These are phyloP conservation scores for Drosophila meridiana DNA, from an alignment of 2,888 invertebrate genomes.

Conservation along the genomic window DNA sequence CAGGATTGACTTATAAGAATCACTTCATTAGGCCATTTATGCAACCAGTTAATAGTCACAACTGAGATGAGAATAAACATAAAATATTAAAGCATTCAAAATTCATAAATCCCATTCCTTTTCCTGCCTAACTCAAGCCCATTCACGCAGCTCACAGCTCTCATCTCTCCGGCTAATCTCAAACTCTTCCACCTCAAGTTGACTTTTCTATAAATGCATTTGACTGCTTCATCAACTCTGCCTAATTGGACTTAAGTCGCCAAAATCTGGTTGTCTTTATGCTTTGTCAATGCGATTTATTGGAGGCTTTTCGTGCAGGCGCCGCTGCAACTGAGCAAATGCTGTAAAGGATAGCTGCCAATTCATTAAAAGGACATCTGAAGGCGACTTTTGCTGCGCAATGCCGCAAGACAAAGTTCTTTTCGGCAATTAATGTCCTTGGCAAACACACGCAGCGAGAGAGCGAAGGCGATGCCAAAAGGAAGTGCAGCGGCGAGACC, in stretches of 20 bases:
- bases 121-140: too few species aligned
- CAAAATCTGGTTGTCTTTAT: conserved; percentile 8
- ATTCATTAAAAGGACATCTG: conserved; percentile 60
- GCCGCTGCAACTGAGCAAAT: conserved; percentile 41
- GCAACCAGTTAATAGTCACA: neutral
- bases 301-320: conserved; percentile 25
- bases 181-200: neutral
- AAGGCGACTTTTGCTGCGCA: conserved; percentile 11
- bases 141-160: neutral
- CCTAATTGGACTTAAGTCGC: conserved; percentile 15
- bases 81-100: neutral
- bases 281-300: conserved; percentile 33
- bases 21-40: neutral
- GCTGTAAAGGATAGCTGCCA: conserved; percentile 49
- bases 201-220: neutral
- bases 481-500: conserved; percentile 18
- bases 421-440: conserved; percentile 66
- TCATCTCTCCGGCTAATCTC: neutral
- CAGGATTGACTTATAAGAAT: too few species aligned
- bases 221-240: neutral
- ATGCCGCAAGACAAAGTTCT: conserved; percentile 45
- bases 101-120: neutral
- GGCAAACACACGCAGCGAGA: conserved; percentile 32
- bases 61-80: neutral
- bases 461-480: conserved; percentile 30